phyloP scores from a whole-genome alignment of 1,140 invertebrate genomes.

The Calephelis virginiensis region DNA sequence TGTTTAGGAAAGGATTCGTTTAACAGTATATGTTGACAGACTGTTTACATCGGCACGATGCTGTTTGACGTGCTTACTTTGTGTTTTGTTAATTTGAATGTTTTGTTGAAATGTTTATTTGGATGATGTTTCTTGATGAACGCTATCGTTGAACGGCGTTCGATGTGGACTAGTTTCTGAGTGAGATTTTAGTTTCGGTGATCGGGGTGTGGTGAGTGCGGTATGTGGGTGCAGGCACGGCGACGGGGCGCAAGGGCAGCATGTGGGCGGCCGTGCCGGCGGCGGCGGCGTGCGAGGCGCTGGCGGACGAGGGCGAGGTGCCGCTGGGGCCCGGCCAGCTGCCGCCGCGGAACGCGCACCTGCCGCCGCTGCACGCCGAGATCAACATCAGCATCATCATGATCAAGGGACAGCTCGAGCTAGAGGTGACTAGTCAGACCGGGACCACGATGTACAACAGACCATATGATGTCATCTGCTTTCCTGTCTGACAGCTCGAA shows the following conservation, averaged over 20 bases:
- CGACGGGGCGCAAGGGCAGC: constrained; percentile 76
- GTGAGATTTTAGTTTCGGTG: constrained; percentile 21
- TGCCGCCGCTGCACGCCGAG: constrained; percentile 85
- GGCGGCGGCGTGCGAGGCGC: constrained; percentile 52
- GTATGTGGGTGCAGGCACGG: constrained; percentile 50
- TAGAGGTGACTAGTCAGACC: constrained; percentile 82
- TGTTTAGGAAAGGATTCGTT: constrained; percentile 67
- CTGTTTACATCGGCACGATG: constrained; percentile 70
- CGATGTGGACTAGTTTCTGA: constrained; percentile 2
- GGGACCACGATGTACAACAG: no score
- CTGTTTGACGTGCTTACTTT: constrained; percentile 76
- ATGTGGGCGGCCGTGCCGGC: constrained; percentile 73
- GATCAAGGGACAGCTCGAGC: constrained; percentile 94
- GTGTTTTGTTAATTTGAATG: constrained; percentile 70
- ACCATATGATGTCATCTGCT: no score
- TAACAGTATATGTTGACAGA: constrained; percentile 59
- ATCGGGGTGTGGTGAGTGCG: constrained; percentile 26
- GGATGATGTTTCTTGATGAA: constrained; percentile 43
- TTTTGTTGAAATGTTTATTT: constrained; percentile 68
- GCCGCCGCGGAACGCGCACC: constrained; percentile 84
- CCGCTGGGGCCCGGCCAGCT: constrained; percentile 88
- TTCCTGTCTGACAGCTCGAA: no score
- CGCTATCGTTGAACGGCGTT: constrained; percentile 9
- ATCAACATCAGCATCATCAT: constrained; percentile 92
- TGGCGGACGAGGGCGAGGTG: constrained; percentile 59